Evolutionary conservation across 2,113 vertebrate genomes (phyloP).

Genomic region (Hippocampus abdominalis): DNA sequence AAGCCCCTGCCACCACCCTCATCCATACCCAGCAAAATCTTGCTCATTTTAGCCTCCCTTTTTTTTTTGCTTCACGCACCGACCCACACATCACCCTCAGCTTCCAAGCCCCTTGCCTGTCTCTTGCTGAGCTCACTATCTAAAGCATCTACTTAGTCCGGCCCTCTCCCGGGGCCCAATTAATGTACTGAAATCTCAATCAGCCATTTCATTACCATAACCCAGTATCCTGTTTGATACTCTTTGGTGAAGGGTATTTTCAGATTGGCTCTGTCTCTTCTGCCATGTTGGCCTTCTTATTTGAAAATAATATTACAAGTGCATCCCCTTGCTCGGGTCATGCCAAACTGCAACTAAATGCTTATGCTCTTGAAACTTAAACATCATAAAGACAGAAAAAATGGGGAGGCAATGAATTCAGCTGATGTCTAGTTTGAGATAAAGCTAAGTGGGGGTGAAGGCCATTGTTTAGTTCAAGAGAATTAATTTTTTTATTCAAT

Average conservation of each 20-base stretch:
- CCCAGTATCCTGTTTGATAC: constrained; percentile 43
- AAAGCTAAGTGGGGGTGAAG: constrained; percentile 4
- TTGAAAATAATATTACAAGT: constrained; percentile 33
- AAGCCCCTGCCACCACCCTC: not conserved
- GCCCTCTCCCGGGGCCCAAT: constrained; percentile 56
- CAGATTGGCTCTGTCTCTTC: constrained; percentile 22
- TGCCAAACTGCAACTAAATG: constrained; percentile 41
- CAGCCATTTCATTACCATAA: constrained; percentile 52
- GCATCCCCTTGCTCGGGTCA: constrained; percentile 36
- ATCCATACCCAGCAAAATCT: not conserved
- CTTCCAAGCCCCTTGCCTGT: constrained; percentile 27
- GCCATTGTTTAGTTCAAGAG: not conserved
- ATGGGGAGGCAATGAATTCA: constrained; percentile 39
- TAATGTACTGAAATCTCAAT: constrained; percentile 66
- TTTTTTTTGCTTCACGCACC: not conserved
- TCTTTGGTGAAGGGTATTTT: constrained; percentile 53
- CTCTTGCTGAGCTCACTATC: constrained; percentile 22
- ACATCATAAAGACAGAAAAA: constrained; percentile 42
- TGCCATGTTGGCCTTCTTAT: constrained; percentile 1
- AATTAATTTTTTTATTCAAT: too few species aligned
- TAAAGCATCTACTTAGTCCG: constrained; percentile 36
- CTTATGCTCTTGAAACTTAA: not conserved
- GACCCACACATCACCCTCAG: constrained; percentile 19
- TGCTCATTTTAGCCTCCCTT: constrained; percentile 5
- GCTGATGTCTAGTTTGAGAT: constrained; percentile 29